Percentiles rank a stretch among this genome's conserved stretches.
Conservation (phyloP, 2,888 invertebrate genomes). For the Oxyteleia sp. region DNA sequence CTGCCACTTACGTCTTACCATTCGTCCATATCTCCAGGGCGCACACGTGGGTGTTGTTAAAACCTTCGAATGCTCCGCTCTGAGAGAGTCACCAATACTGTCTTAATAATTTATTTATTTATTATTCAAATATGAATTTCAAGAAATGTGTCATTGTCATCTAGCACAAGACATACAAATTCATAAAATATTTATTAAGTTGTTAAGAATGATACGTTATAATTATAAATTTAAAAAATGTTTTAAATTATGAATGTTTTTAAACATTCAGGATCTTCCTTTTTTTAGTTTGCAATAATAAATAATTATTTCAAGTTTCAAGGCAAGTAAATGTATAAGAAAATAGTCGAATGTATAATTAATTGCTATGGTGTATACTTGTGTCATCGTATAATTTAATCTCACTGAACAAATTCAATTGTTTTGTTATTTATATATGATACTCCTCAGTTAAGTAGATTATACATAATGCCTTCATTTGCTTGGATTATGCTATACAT, state of each 20-base stretch:
- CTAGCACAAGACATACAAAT: neutral
- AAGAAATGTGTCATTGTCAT: conserved; percentile 2
- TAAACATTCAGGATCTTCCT: conserved; percentile 1
- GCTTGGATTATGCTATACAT: no score
- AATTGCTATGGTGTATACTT: neutral
- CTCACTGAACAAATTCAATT: neutral
- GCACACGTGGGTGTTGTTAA: conserved; percentile 68
- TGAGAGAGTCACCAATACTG: conserved; percentile 32
- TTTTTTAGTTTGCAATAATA: conserved; percentile 9
- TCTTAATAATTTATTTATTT: conserved; percentile 61
- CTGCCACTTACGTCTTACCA: conserved; percentile 53
- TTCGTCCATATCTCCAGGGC: conserved; percentile 56
- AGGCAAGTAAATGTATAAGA: conserved; percentile 28
- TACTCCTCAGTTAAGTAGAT: no score
- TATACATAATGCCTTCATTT: no score
- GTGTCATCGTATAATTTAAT: conserved; percentile 13
- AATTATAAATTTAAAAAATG: neutral
- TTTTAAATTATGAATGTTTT: neutral
- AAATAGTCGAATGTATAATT: conserved; percentile 15
- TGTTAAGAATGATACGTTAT: neutral
- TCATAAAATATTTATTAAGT: conserved; percentile 3
- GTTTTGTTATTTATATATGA: conserved; percentile 3
- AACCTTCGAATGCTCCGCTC: conserved; percentile 61
- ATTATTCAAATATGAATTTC: conserved; percentile 49
- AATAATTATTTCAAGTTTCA: conserved; percentile 48